These are phyloP conservation scores for Vireo griseus DNA, from an alignment of 2,797 vertebrate species.

Conservation along the genomic window DNA sequence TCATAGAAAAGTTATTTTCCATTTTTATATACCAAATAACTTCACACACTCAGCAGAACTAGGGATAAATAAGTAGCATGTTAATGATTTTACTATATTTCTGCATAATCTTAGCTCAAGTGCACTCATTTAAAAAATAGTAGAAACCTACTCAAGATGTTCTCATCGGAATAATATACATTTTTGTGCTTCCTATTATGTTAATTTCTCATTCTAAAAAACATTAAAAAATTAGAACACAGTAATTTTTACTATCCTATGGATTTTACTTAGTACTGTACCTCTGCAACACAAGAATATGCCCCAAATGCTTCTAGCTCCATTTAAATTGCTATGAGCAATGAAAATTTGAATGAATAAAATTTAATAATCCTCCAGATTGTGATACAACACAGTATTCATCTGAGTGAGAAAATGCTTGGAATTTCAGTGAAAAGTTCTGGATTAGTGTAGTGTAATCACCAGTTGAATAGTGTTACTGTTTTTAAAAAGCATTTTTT, in stretches of 20 bases:
- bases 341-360: background rate
- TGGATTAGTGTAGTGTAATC: background rate
- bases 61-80: background rate
- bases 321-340: background rate
- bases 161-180: background rate
- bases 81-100: background rate
- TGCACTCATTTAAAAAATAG: background rate
- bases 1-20: background rate
- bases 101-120: background rate
- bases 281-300: background rate
- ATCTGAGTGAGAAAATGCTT: background rate
- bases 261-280: background rate
- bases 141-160: background rate
- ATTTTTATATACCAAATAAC: background rate
- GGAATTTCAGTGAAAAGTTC: background rate
- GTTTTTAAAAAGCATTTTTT: background rate
- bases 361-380: background rate
- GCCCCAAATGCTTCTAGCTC: background rate
- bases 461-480: background rate
- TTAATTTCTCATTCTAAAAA: background rate
- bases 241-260: background rate
- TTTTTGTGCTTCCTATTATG: background rate
- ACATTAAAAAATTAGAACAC: background rate
- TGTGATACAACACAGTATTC: background rate
- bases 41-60: background rate